Evolutionary conservation across 2,113 vertebrate species (phyloP).

Genomic region (Aplodontia rufa): DNA sequence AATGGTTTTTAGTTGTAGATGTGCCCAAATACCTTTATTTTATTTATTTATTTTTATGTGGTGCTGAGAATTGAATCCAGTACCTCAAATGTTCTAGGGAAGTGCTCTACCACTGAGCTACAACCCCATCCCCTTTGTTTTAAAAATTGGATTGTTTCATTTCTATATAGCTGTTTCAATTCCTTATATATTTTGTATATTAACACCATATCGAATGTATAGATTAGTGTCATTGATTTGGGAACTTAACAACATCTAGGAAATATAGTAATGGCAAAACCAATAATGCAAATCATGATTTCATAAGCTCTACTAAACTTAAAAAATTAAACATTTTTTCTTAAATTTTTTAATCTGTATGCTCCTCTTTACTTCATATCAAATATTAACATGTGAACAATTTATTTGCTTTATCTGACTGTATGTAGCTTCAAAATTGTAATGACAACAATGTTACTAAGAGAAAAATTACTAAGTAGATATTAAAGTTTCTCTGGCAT

Average conservation of each 20-base stretch:
- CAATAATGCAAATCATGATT: neutral
- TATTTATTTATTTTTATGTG: too few species aligned
- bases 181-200: neutral
- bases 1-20: too few species aligned
- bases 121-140: too few species aligned
- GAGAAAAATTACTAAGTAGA: neutral
- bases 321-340: neutral
- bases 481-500: neutral
- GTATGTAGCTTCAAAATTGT: neutral
- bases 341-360: neutral
- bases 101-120: too few species aligned
- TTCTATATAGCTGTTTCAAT: neutral
- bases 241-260: neutral
- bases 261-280: neutral
- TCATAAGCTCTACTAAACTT: conserved; percentile 8
- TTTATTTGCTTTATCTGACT: neutral
- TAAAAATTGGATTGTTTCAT: neutral
- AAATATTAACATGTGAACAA: neutral
- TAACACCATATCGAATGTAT: neutral
- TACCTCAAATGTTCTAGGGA: too few species aligned
- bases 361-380: neutral
- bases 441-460: neutral
- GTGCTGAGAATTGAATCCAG: too few species aligned
- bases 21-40: too few species aligned
- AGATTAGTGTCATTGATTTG: neutral